phyloP scores from a whole-genome alignment of 2,113 vertebrate genomes.

The Tupaia tana region DNA sequence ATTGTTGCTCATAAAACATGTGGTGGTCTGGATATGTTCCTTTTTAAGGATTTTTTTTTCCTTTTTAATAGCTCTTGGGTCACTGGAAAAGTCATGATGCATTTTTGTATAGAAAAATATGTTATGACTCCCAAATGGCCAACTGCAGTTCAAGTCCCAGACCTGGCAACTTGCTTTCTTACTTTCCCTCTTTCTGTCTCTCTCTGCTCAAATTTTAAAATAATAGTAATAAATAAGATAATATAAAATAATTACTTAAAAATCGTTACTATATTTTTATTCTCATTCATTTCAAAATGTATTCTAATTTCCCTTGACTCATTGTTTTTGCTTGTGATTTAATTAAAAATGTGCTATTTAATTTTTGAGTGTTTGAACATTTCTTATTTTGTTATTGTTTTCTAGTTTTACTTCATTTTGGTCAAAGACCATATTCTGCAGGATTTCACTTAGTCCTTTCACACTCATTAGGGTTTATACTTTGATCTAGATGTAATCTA shows the following conservation, averaged over 20 bases:
- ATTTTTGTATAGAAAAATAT: too few relatives aligned
- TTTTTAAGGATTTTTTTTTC: not conserved
- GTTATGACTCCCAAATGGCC: too few relatives aligned
- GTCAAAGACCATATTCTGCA: not conserved
- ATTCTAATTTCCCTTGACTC: not conserved
- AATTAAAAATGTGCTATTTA: not conserved
- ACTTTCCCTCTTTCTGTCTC: too few relatives aligned
- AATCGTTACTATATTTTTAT: too few relatives aligned
- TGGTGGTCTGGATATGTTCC: not conserved
- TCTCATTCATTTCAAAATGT: not conserved
- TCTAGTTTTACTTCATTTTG: not conserved
- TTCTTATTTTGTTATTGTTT: not conserved
- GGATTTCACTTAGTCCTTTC: not conserved
- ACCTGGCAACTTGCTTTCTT: too few relatives aligned
- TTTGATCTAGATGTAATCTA: not conserved
- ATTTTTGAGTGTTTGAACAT: not conserved
- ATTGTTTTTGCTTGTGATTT: not conserved
- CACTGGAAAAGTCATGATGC: too few relatives aligned
- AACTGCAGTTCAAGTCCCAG: too few relatives aligned
- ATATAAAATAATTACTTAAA: too few relatives aligned
- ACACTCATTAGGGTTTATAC: not conserved
- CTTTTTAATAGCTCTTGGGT: not conserved
- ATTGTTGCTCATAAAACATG: not conserved
- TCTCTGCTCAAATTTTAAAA: too few relatives aligned
- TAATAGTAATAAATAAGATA: too few relatives aligned